These are phyloP conservation scores for Phaenicophaeus curvirostris DNA, from an alignment of 2,797 vertebrate genomes.

Conservation along the genomic window DNA sequence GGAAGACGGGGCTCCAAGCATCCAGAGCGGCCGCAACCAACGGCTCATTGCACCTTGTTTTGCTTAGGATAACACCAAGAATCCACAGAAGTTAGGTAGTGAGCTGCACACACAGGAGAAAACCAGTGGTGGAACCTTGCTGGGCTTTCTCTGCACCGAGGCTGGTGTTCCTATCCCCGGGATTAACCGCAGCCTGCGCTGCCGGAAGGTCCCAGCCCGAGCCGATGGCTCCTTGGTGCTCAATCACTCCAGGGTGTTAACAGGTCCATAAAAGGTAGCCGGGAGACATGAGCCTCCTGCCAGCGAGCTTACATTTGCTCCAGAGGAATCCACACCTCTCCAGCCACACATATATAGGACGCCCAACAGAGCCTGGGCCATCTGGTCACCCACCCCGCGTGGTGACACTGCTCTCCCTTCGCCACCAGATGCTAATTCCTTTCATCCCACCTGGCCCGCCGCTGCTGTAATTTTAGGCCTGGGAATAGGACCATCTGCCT, in stretches of 20 bases:
- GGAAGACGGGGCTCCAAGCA: too few relatives aligned
- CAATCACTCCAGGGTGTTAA: neutral
- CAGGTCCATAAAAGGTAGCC: constrained; percentile 56
- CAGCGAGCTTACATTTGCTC: neutral
- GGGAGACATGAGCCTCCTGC: constrained; percentile 8
- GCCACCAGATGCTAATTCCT: constrained; percentile 55
- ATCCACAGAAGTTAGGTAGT: neutral
- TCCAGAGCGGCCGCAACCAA: too few relatives aligned
- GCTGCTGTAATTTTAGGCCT: constrained; percentile 45
- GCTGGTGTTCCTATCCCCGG: neutral
- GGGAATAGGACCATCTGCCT: constrained; percentile 64
- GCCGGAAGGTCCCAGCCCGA: neutral
- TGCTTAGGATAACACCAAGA: too few relatives aligned
- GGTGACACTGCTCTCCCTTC: neutral
- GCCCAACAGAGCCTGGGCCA: neutral
- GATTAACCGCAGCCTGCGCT: neutral
- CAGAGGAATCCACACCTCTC: constrained; percentile 18
- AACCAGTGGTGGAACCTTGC: neutral
- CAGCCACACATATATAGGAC: neutral
- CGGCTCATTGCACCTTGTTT: too few relatives aligned
- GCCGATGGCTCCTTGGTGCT: neutral
- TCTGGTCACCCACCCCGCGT: constrained; percentile 24
- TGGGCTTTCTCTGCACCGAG: rapidly evolving
- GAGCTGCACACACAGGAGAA: neutral
- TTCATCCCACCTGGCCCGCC: constrained; percentile 37